Evolutionary conservation across 2,113 vertebrate species (phyloP).

Genomic region (Rhinoderma darwinii): DNA sequence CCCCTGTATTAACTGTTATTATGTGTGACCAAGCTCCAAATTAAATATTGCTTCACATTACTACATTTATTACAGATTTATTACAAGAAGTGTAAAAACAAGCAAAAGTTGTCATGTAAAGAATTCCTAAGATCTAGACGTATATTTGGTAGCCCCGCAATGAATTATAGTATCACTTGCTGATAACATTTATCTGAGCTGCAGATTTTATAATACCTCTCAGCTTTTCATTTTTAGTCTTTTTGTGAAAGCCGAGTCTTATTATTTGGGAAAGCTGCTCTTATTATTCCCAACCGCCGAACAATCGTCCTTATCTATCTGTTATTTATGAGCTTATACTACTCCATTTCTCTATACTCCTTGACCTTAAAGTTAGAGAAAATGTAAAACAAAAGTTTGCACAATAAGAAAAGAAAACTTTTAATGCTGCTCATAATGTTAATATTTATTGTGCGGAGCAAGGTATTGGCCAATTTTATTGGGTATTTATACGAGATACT

Average conservation of each 20-base stretch:
- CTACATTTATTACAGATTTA: background rate
- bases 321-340: background rate
- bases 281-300: background rate
- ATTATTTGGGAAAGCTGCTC: background rate
- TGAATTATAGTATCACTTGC: conserved; percentile 7
- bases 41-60: background rate
- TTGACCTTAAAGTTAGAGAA: background rate
- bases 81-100: background rate
- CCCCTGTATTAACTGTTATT: too few relatives aligned
- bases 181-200: background rate
- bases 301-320: background rate
- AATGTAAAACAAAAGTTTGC: background rate
- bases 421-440: too few relatives aligned
- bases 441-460: too few relatives aligned
- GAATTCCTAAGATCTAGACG: too few relatives aligned
- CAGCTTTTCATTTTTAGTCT: conserved; percentile 10
- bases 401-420: background rate
- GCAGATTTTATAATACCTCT: background rate
- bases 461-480: too few relatives aligned
- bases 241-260: background rate
- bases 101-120: too few relatives aligned
- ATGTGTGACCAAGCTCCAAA: too few relatives aligned
- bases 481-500: too few relatives aligned
- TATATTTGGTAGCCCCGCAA: background rate
- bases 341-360: background rate